phyloP scores from a whole-genome alignment of 2,797 vertebrate genomes.

The Sebastolobus alascanus region DNA sequence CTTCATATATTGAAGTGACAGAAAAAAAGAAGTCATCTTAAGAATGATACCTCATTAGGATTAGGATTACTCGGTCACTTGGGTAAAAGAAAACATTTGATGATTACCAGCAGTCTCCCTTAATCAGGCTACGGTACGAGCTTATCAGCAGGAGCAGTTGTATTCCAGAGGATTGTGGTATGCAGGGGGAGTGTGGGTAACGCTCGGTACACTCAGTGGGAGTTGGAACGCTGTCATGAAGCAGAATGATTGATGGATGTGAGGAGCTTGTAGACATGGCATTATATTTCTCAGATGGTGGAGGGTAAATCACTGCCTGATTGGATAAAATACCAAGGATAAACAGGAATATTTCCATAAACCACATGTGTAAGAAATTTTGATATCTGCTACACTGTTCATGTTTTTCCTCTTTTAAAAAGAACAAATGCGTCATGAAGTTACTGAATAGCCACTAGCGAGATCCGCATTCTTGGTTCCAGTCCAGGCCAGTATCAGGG shows the following conservation, averaged over 20 bases:
- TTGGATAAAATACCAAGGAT: not conserved
- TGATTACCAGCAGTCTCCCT: not conserved
- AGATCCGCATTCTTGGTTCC: not conserved
- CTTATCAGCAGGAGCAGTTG: conserved; percentile 1
- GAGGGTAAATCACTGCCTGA: not conserved
- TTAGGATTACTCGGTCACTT: not conserved
- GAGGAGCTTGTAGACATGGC: not conserved
- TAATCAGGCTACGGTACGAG: not conserved
- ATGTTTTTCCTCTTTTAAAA: not conserved
- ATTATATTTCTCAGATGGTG: not conserved
- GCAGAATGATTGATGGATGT: conserved; percentile 30
- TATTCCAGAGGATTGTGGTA: conserved; percentile 32
- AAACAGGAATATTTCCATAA: not conserved
- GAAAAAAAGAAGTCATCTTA: not conserved
- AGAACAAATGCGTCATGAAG: not conserved
- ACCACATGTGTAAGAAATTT: not conserved
- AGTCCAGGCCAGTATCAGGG: not conserved
- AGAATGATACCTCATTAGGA: not conserved
- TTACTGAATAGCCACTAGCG: not conserved
- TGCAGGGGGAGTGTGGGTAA: conserved; percentile 55
- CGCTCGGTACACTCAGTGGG: conserved; percentile 38
- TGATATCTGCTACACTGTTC: no score
- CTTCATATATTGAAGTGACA: not conserved
- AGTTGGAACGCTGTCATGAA: conserved; percentile 22
- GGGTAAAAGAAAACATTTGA: not conserved